A percentile compares a stretch with the other conserved stretches of the same genome.
Evolutionary conservation across 2,797 vertebrate genomes (phyloP).

Genomic region (Anolis apletophallus): DNA sequence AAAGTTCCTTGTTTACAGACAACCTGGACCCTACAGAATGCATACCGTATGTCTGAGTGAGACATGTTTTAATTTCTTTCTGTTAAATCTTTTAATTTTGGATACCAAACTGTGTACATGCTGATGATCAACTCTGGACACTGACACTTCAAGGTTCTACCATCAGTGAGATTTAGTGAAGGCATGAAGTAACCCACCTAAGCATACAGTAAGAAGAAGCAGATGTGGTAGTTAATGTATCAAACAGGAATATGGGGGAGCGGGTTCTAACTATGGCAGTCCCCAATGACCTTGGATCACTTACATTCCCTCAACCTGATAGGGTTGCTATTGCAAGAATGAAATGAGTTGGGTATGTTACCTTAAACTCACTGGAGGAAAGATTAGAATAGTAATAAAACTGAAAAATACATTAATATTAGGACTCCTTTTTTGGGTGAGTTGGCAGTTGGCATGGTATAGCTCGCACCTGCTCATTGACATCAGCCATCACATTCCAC

Average conservation of each 20-base stretch:
- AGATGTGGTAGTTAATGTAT: too few relatives aligned
- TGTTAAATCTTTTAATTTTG: not conserved
- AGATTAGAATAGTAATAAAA: too few relatives aligned
- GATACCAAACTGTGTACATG: not conserved
- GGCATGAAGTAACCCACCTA: too few relatives aligned
- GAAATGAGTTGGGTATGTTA: too few relatives aligned
- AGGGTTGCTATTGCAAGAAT: too few relatives aligned
- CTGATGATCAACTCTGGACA: not conserved
- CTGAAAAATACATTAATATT: too few relatives aligned
- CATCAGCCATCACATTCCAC: not conserved
- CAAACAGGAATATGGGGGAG: too few relatives aligned
- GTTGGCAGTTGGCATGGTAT: not conserved
- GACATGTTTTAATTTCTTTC: too few relatives aligned
- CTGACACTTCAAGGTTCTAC: not conserved
- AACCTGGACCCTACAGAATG: not conserved
- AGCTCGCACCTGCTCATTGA: not conserved
- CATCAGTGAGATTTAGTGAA: not conserved
- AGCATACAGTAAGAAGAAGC: too few relatives aligned
- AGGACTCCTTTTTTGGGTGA: too few relatives aligned
- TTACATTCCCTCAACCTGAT: too few relatives aligned
- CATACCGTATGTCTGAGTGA: not conserved
- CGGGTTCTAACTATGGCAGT: not conserved
- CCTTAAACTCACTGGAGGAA: too few relatives aligned
- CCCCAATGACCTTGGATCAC: not conserved
- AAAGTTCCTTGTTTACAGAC: not conserved